A percentile compares a stretch with the other conserved stretches of the same genome.
phyloP scores from a whole-genome alignment of 2,113 vertebrate genomes.

The Alces alces region DNA sequence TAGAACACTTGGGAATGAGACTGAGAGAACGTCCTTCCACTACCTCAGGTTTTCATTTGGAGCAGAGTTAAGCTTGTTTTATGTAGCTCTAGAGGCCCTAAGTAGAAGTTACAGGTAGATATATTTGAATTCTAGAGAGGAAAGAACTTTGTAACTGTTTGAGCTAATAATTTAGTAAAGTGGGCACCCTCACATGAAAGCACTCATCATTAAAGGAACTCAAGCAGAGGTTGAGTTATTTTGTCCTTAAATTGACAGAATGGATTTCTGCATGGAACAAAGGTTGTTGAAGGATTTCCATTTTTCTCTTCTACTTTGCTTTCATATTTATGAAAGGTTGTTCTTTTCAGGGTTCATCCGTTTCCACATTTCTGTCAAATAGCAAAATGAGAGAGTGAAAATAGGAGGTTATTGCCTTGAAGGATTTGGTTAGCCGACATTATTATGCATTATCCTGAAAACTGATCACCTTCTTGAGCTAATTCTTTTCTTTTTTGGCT shows the following conservation, averaged over 20 bases:
- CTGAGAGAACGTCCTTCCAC: not conserved
- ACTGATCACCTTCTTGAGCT: not conserved
- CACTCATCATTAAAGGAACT: not conserved
- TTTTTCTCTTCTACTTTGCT: not conserved
- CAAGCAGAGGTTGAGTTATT: not conserved
- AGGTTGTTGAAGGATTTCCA: not conserved
- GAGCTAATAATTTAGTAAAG: not conserved
- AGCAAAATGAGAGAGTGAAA: not conserved
- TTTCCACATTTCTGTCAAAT: not conserved
- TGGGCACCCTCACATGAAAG: not conserved
- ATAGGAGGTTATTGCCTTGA: not conserved
- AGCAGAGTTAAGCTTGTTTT: conserved; percentile 3
- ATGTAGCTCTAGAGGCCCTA: not conserved
- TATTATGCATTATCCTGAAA: not conserved
- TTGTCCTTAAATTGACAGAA: not conserved
- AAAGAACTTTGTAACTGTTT: not conserved
- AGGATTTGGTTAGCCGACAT: not conserved
- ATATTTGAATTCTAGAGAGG: not conserved
- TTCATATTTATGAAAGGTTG: not conserved
- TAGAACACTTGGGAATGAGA: not conserved
- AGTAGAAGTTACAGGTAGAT: not conserved
- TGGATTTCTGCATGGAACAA: not conserved
- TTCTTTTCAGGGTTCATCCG: not conserved
- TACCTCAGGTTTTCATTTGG: not conserved
- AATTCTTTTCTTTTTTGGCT: not conserved